Percentiles rank a stretch among this genome's conserved stretches.
phyloP scores from a whole-genome alignment of 2,888 invertebrate species.

The Imbricaverruca yamaguchii region DNA sequence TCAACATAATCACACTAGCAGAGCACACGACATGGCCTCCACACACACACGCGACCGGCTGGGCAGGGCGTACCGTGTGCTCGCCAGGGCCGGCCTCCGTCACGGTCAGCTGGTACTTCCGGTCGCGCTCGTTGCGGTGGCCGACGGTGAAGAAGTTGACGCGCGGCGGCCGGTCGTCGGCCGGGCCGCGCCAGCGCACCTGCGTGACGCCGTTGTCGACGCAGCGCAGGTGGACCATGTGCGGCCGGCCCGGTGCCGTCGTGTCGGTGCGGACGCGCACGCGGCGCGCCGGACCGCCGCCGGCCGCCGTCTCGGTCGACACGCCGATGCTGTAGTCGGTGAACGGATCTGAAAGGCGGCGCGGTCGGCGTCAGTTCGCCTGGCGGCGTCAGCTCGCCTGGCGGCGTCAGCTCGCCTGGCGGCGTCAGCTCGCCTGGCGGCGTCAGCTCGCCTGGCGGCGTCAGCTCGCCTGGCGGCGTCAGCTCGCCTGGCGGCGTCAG shows the following conservation, averaged over 20 bases:
- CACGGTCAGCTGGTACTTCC: conserved; percentile 39
- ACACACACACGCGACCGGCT: too few species aligned
- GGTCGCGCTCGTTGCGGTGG: conserved; percentile 45
- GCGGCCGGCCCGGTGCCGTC: conserved; percentile 70
- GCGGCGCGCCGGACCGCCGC: conserved; percentile 66
- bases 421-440: too few species aligned
- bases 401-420: too few species aligned
- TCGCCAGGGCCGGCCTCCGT: conserved; percentile 6
- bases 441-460: not conserved
- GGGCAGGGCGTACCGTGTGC: not conserved
- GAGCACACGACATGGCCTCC: too few species aligned
- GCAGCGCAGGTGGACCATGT: conserved; percentile 72
- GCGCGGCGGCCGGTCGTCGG: conserved; percentile 59
- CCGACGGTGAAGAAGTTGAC: conserved; percentile 69
- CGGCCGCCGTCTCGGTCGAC: conserved; percentile 68
- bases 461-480: not conserved
- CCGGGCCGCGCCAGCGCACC: conserved; percentile 74
- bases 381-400: too few species aligned
- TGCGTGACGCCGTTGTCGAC: conserved; percentile 67
- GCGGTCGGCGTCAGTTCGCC: not conserved
- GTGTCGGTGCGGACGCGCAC: conserved; percentile 73
- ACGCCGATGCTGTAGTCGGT: conserved; percentile 80
- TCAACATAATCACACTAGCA: too few species aligned
- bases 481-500: too few species aligned
- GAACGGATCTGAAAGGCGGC: conserved; percentile 60